Conservation (phyloP, 2,888 invertebrate genomes). For the Trichacis sp. region DNA sequence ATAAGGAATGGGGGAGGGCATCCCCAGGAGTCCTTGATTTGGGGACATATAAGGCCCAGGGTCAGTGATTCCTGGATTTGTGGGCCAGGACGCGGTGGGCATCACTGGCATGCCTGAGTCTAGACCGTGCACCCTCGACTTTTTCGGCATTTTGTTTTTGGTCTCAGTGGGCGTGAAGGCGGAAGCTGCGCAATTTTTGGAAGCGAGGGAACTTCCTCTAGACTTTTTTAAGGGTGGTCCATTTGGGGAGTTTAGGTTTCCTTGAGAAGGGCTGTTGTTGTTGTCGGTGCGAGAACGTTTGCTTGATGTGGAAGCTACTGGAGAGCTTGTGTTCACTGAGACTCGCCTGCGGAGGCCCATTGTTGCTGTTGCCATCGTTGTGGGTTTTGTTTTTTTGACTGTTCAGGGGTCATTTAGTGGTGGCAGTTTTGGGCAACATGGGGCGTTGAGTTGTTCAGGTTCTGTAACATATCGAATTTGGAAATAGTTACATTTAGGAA, state of each 20-base stretch:
- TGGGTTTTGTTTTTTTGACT: no score
- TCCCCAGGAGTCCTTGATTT: constrained; percentile 55
- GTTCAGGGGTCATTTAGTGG: no score
- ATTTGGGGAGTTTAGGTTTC: constrained; percentile 64
- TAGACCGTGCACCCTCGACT: constrained; percentile 17
- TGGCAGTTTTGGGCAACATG: no score
- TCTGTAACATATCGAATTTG: no score
- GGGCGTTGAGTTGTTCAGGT: no score
- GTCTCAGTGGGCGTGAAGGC: constrained; percentile 19
- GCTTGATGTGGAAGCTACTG: constrained; percentile 53
- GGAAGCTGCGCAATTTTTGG: constrained; percentile 39
- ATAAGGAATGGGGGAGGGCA: constrained; percentile 63
- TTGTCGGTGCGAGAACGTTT: constrained; percentile 66
- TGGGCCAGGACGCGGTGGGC: constrained; percentile 54
- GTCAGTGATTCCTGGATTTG: no score
- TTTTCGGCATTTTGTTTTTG: constrained; percentile 34
- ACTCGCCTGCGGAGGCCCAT: constrained; percentile 67
- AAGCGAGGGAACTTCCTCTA: constrained; percentile 52
- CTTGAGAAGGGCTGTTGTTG: constrained; percentile 67
- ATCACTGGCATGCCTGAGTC: constrained; percentile 45
- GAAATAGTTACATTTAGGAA: no score
- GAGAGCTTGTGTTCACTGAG: constrained; percentile 59
- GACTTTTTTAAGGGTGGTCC: constrained; percentile 62
- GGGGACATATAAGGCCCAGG: constrained; percentile 54
- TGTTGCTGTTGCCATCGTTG: constrained; percentile 64